Base-by-base conservation (phyloP, 1,140 invertebrate genomes). In the Apocrypta bakeri region DNA sequence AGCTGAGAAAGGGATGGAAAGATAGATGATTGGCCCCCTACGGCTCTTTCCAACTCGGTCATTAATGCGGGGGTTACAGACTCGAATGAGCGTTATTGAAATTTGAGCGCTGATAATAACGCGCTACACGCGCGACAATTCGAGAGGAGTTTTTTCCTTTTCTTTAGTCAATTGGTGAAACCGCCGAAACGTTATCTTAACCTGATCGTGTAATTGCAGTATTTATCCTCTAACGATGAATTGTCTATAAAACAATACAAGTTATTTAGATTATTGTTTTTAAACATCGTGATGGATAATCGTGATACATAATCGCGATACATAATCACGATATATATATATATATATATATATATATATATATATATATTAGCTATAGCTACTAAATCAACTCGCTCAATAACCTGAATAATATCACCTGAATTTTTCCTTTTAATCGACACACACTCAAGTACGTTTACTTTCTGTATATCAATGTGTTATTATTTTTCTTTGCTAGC, bases 11-110 rank as follows among this genome's bases (percentile, higher is more conserved):
- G 61, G 42, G 48, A 37, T 61, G 31, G 48, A 72, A 48, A 72
- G 31, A 27, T 48, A 79, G 17, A 79, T 72, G 48, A 80, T 80
- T 80, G 79, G 69, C 48, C 79, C 79, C 79, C 56, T 25, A 69
- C 64, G 69, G 79, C 48, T 61, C 9, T 73, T 80, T 73, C 69
- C 69, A 80, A 73, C 73, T 73, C 73, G n/a, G 37, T 72, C 56
- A 80, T 80, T 80, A 80, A 80, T 80, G 48, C 24, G 48, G 21
- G 48, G 48, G 21, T n/a, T 17, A n/a, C 3, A 17, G 21, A 56
- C 3, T 24, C 25, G 63, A 25, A 66, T 66, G 48, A 56, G 21
- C 48, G 27, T 27, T 66, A 66, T 66, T 29, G 63, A 66, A 79
- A 68, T 79, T 79, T 69, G 2, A 40, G 25, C 27, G 17, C 17